These are phyloP conservation scores for Rousettus madagascariensis DNA, from an alignment of 2,797 vertebrate species.

Conservation along the genomic window DNA sequence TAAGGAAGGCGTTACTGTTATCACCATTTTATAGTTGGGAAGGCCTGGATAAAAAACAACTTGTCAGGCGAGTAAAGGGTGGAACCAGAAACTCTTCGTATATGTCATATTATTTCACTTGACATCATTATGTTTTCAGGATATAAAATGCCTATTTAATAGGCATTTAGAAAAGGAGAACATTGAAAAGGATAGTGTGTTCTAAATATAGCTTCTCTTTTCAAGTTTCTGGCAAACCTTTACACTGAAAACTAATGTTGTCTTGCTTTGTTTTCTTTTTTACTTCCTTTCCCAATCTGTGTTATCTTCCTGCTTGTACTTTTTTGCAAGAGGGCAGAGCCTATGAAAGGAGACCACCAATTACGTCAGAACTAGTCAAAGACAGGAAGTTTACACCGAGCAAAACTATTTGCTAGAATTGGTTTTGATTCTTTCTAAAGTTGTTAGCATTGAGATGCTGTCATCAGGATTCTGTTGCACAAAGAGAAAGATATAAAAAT, in stretches of 20 bases:
- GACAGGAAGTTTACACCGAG: constrained; percentile 53
- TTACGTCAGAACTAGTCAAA: background rate
- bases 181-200: background rate
- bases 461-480: background rate
- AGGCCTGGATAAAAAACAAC: background rate
- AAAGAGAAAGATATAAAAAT: constrained; percentile 47
- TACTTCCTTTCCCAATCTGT: constrained; percentile 43
- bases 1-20: background rate
- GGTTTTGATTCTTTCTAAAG: background rate
- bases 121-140: background rate
- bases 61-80: background rate
- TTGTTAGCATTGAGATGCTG: background rate
- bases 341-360: background rate
- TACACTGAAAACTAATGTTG: constrained; percentile 4
- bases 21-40: background rate
- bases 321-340: constrained; percentile 22
- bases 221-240: background rate
- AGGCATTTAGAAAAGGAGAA: background rate
- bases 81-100: background rate
- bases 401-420: background rate
- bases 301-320: background rate
- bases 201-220: background rate
- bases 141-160: background rate
- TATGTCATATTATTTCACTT: background rate
- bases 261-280: constrained; percentile 10